Evolutionary conservation across 2,113 vertebrate species (phyloP).

Genomic region (Pluvialis apricaria): DNA sequence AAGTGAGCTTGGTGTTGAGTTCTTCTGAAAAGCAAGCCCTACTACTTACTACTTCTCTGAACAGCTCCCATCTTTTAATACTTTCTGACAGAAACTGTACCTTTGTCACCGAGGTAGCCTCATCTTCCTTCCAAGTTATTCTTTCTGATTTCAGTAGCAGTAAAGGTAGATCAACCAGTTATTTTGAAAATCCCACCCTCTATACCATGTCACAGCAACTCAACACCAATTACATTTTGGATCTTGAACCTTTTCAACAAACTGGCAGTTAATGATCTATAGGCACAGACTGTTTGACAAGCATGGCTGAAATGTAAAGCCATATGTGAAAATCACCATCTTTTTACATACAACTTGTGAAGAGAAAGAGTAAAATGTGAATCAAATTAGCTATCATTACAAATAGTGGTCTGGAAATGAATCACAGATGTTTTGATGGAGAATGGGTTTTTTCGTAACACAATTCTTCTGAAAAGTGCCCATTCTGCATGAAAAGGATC

Average conservation of each 20-base stretch:
- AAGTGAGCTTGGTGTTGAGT: background rate
- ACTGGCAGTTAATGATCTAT: constrained; percentile 21
- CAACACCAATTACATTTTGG: constrained; percentile 1
- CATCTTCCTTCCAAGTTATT: background rate
- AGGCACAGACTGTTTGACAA: constrained; percentile 17
- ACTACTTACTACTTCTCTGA: background rate
- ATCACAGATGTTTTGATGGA: constrained; percentile 48
- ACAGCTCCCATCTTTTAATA: background rate
- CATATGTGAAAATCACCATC: constrained; percentile 36
- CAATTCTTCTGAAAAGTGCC: constrained; percentile 48
- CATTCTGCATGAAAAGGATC: constrained; percentile 48
- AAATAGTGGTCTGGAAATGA: constrained; percentile 55
- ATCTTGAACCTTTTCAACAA: background rate
- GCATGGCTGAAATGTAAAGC: constrained; percentile 28
- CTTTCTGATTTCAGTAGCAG: background rate
- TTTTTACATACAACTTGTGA: constrained; percentile 37
- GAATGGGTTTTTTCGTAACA: constrained; percentile 10
- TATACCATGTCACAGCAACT: background rate
- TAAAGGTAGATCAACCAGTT: background rate
- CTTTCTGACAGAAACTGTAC: background rate
- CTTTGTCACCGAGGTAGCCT: background rate
- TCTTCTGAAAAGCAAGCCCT: background rate
- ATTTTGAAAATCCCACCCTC: constrained; percentile 18
- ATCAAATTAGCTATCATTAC: constrained; percentile 65
- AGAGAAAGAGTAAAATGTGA: constrained; percentile 54